Percentiles rank a stretch among this genome's conserved stretches.
Evolutionary conservation across 2,797 vertebrate genomes (phyloP).

Genomic region (Cygnus olor): DNA sequence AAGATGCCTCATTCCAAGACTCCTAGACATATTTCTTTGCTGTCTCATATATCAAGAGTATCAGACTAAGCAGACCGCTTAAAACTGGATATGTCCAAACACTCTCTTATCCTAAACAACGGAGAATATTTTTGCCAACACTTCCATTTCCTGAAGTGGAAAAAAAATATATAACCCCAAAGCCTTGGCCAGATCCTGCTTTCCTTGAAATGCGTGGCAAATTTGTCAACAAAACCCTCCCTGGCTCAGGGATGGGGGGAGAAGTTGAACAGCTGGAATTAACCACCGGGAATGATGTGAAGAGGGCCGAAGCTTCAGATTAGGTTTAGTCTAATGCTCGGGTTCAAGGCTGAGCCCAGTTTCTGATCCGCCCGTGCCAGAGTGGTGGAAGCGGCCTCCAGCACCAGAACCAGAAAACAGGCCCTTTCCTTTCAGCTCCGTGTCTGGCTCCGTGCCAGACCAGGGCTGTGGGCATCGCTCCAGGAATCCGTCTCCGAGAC

Average conservation of each 20-base stretch:
- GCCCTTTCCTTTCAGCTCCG: conserved; percentile 34
- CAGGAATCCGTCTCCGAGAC: conserved; percentile 36
- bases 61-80: conserved; percentile 64
- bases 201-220: conserved; percentile 64
- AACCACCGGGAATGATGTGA: conserved; percentile 51
- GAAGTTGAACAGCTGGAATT: conserved; percentile 62
- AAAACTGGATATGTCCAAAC: conserved; percentile 66
- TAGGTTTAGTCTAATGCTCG: conserved; percentile 52
- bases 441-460: conserved; percentile 46
- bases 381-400: conserved; percentile 10
- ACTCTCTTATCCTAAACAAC: conserved; percentile 58
- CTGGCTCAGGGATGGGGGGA: not conserved
- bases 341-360: conserved; percentile 44
- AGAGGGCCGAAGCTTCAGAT: conserved; percentile 49
- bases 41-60: conserved; percentile 74
- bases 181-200: conserved; percentile 15
- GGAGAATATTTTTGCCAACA: conserved; percentile 41
- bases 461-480: not conserved
- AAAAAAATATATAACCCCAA: conserved; percentile 36
- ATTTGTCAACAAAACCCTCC: conserved; percentile 65
- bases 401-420: conserved; percentile 56
- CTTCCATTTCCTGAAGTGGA: conserved; percentile 53
- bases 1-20: conserved; percentile 72
- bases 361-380: not conserved
- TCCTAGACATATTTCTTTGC: conserved; percentile 69